Percentiles rank a stretch among this genome's conserved stretches.
Conservation (phyloP, 1,140 invertebrate genomes). For the Drosophila ercepeae region DNA sequence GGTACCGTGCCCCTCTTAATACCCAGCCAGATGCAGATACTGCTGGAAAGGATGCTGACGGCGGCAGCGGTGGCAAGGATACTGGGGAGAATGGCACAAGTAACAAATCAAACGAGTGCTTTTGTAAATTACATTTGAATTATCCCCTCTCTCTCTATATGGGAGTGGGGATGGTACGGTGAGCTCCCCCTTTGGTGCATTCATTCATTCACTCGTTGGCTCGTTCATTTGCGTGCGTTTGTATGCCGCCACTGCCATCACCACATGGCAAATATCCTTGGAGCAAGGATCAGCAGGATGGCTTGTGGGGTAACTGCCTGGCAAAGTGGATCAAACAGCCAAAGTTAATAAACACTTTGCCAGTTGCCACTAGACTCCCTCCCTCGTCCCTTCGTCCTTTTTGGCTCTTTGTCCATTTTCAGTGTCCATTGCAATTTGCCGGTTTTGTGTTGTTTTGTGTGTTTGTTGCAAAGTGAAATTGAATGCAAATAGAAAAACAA, state of each 20-base stretch:
- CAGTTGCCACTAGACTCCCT: slow-evolving; percentile 14
- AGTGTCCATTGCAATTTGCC: slow-evolving; percentile 74
- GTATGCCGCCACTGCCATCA: slow-evolving; percentile 23
- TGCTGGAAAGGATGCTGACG: slow-evolving; percentile 6
- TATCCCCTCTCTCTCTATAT: slow-evolving; percentile 48
- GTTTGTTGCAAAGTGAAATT: slow-evolving; percentile 75
- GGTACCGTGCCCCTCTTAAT: not conserved
- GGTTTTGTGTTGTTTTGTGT: slow-evolving; percentile 9
- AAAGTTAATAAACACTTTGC: slow-evolving; percentile 80
- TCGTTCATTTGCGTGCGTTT: slow-evolving; percentile 33
- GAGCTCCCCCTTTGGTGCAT: not conserved
- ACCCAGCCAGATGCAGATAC: slow-evolving; percentile 25
- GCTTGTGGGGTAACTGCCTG: slow-evolving; percentile 32
- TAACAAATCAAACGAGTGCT: slow-evolving; percentile 80
- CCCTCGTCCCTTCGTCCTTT: not conserved
- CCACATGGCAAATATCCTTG: slow-evolving; percentile 71
- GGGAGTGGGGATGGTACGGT: not conserved
- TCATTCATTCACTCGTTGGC: slow-evolving; percentile 48
- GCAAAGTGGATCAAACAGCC: slow-evolving; percentile 80
- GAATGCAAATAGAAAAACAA: slow-evolving; percentile 79
- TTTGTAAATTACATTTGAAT: slow-evolving; percentile 82
- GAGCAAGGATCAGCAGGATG: slow-evolving; percentile 17
- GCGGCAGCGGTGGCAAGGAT: not conserved
- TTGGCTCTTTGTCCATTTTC: slow-evolving; percentile 28
- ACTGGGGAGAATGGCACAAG: slow-evolving; percentile 35